phyloP scores from a whole-genome alignment of 2,888 invertebrate genomes.

The Trachelus troglodyta region DNA sequence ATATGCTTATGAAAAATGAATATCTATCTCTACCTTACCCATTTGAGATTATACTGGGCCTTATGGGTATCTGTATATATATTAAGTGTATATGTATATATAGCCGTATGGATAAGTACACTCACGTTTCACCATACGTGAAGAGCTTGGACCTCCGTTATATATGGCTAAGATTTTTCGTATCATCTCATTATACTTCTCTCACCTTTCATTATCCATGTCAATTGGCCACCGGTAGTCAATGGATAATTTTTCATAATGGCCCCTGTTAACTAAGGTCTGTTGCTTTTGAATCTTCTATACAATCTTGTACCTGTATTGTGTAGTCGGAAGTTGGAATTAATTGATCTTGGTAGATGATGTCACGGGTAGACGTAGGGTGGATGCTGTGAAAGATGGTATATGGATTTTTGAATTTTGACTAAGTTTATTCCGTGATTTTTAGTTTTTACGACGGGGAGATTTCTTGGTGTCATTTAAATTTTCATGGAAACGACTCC shows the following conservation, averaged over 20 bases:
- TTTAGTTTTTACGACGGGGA: rapidly evolving
- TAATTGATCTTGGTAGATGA: background rate
- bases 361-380: too few relatives aligned
- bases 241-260: constrained; percentile 14
- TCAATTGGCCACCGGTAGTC: constrained; percentile 10
- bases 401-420: background rate
- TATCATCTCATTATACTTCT: background rate
- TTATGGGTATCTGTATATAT: background rate
- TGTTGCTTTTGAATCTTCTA: background rate
- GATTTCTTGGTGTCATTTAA: background rate
- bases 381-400: background rate
- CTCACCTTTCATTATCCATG: constrained; percentile 20
- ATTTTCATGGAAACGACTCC: background rate
- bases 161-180: background rate
- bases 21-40: constrained; percentile 35
- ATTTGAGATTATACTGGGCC: background rate
- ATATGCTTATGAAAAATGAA: constrained; percentile 60
- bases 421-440: background rate
- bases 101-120: background rate
- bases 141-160: background rate
- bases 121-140: background rate
- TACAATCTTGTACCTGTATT: background rate
- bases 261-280: background rate
- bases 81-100: too few relatives aligned
- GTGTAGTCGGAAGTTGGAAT: background rate